Percentiles rank a stretch among this genome's conserved stretches.
phyloP scores from a whole-genome alignment of 2,888 invertebrate species.

The Hydroisotoma schaefferi region DNA sequence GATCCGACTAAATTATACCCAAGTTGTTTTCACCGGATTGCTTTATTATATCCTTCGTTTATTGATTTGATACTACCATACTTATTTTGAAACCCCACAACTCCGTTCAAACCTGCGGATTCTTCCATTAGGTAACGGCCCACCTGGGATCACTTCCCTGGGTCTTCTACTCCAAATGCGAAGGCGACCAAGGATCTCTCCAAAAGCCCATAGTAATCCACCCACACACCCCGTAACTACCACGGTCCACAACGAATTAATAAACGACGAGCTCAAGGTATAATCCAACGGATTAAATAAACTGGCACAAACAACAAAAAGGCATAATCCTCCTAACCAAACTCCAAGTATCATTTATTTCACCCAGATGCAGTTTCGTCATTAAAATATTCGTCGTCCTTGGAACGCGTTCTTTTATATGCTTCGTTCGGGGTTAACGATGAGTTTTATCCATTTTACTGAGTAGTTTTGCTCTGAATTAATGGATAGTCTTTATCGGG shows the following conservation, averaged over 20 bases:
- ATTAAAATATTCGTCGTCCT: too few species aligned
- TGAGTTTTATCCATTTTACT: too few species aligned
- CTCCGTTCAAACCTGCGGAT: neutral
- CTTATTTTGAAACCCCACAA: slow-evolving; percentile 1
- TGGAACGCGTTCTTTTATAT: too few species aligned
- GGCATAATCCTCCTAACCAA: slow-evolving; percentile 1
- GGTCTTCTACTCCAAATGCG: slow-evolving; percentile 14
- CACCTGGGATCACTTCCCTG: neutral
- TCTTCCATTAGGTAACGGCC: slow-evolving; percentile 6
- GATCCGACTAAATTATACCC: too few species aligned
- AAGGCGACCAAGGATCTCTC: slow-evolving; percentile 33
- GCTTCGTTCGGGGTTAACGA: too few species aligned
- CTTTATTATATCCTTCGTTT: neutral
- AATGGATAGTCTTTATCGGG: too few species aligned
- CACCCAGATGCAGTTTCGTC: too few species aligned
- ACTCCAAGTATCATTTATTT: neutral
- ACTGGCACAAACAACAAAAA: too few species aligned
- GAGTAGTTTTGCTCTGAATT: too few species aligned
- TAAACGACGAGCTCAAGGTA: neutral
- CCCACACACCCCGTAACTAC: slow-evolving; percentile 34
- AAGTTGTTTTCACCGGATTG: too few species aligned
- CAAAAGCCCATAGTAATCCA: slow-evolving; percentile 30
- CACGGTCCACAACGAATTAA: slow-evolving; percentile 32
- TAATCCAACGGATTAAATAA: slow-evolving; percentile 6
- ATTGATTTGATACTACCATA: too few species aligned